Conservation (phyloP, 2,113 vertebrate genomes). For the Eleginops maclovinus region DNA sequence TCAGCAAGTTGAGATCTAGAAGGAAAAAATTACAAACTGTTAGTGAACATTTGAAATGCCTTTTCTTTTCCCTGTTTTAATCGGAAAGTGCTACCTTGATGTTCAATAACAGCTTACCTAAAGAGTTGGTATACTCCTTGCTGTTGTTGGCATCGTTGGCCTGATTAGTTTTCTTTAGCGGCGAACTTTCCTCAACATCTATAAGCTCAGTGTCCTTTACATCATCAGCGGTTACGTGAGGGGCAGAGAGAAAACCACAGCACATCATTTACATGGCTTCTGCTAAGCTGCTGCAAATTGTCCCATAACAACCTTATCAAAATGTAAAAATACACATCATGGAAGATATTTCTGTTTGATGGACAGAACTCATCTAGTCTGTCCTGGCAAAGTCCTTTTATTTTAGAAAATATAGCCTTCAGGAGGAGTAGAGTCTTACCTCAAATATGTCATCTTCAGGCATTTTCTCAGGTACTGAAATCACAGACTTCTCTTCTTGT, state of each 20-base stretch:
- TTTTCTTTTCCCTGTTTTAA: not conserved
- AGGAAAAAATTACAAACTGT: conserved; percentile 17
- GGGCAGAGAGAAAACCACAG: conserved; percentile 33
- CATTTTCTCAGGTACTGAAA: conserved; percentile 20
- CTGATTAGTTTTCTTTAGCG: conserved; percentile 1
- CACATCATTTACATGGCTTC: not conserved
- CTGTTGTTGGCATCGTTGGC: conserved; percentile 10
- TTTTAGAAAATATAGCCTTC: not conserved
- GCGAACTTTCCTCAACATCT: not conserved
- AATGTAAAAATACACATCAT: not conserved
- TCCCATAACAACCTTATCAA: not conserved
- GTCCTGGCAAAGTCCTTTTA: not conserved
- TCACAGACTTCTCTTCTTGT: conserved; percentile 8
- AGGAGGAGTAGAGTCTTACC: conserved; percentile 32
- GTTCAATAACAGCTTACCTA: conserved; percentile 35
- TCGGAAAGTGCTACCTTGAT: conserved; percentile 5
- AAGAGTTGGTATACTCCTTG: not conserved
- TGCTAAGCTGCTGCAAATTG: not conserved
- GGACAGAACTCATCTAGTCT: not conserved
- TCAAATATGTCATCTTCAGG: conserved; percentile 15
- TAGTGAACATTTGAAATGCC: not conserved
- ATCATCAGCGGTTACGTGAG: conserved; percentile 18
- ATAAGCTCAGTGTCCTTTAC: conserved; percentile 12
- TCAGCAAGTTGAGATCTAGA: conserved; percentile 39
- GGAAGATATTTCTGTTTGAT: not conserved